Evolutionary conservation across 2,797 vertebrate species (phyloP).

Genomic region (Nothura maculosa): DNA sequence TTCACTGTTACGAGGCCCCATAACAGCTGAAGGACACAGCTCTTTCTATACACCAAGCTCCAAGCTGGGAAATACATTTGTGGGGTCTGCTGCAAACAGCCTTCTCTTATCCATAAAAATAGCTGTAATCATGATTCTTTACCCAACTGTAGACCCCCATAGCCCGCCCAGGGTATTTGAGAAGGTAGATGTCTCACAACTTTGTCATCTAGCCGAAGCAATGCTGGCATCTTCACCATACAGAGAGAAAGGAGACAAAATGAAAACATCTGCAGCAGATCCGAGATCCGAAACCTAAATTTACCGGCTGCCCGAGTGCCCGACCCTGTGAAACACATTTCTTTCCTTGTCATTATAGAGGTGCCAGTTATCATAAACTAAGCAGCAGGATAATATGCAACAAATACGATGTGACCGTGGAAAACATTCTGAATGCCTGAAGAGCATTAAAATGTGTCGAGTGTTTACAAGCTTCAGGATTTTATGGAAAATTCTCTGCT

Average conservation of each 20-base stretch:
- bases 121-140: constrained; percentile 3
- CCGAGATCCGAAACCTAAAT: neutral
- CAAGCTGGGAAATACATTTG: neutral
- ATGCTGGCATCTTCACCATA: neutral
- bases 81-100: neutral
- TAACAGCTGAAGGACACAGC: neutral
- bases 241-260: neutral
- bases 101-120: constrained; percentile 12
- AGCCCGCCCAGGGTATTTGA: neutral
- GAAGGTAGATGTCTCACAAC: neutral
- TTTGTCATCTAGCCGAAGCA: neutral
- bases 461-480: neutral
- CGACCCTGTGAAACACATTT: neutral
- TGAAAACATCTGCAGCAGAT: neutral
- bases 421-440: constrained; percentile 2
- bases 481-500: neutral
- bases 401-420: neutral
- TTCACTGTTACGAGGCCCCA: neutral
- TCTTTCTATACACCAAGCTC: constrained; percentile 5
- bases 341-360: constrained; percentile 3
- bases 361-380: neutral
- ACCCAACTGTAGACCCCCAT: neutral
- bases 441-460: neutral
- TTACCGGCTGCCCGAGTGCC: neutral
- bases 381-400: neutral